Evolutionary conservation across 2,888 invertebrate genomes (phyloP).

Genomic region (Apamea sordens): DNA sequence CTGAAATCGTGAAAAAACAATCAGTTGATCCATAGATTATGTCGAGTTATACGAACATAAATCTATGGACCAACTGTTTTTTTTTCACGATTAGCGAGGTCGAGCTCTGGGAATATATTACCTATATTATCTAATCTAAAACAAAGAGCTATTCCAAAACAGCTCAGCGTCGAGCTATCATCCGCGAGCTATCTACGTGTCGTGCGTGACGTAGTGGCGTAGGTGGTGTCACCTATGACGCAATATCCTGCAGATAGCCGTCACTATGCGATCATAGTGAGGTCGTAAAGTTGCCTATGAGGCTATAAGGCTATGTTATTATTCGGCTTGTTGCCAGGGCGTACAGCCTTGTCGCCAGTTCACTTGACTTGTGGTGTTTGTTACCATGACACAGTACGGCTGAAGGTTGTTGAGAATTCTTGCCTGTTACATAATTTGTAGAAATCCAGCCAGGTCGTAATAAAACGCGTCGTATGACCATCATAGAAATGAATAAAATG

Average conservation of each 20-base stretch:
- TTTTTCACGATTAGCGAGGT: too few species aligned
- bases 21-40: too few species aligned
- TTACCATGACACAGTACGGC: slow-evolving; percentile 27
- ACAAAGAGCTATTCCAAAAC: slow-evolving; percentile 27
- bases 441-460: not conserved
- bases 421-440: not conserved
- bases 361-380: slow-evolving; percentile 3
- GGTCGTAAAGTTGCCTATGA: slow-evolving; percentile 50
- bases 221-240: slow-evolving; percentile 54
- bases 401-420: slow-evolving; percentile 7
- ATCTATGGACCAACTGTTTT: too few species aligned
- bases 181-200: slow-evolving; percentile 8
- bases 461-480: not conserved
- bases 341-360: slow-evolving; percentile 1
- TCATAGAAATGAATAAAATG: not conserved
- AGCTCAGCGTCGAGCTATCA: slow-evolving; percentile 12
- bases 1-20: too few species aligned
- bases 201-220: not conserved
- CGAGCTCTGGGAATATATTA: not conserved
- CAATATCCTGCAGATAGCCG: slow-evolving; percentile 46
- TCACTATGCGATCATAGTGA: slow-evolving; percentile 38
- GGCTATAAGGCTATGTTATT: slow-evolving; percentile 26
- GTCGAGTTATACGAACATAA: too few species aligned
- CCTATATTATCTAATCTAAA: not conserved
- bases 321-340: slow-evolving; percentile 46